Base-by-base conservation (phyloP, 1,140 invertebrate species). In the Musca vetustissima region DNA sequence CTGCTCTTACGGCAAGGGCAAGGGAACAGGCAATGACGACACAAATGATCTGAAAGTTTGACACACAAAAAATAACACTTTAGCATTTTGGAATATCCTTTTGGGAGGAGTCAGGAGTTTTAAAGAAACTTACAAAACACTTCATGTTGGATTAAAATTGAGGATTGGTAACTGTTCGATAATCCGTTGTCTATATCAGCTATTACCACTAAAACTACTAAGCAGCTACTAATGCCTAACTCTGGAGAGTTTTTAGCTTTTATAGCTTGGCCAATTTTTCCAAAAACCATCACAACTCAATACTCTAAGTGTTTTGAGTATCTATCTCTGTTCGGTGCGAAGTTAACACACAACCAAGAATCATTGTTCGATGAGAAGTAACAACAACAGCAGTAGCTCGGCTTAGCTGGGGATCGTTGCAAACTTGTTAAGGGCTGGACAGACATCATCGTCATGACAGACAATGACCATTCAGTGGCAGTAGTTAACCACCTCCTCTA, bases 81-180 rank as follows among this genome's bases (percentile, higher is more conserved):
- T 19, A 28, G 28, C 8, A 28, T 24, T n/a, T n/a, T n/a, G n/a
- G n/a, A n/a, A n/a, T n/a, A 65, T 69, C 68, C 68, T 65, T 69
- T 28, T 61, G 48, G 50, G 17, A 22, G 0, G n/a, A 53, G 8
- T 8, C 8, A 28, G 28, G 28, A 28, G 3, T 28, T 28, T 28
- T 8, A n/a, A n/a, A n/a, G n/a, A n/a, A n/a, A 70, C 69, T 70
- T 70, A 70, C 69, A 64, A 66, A 55, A 61, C 64, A 67, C 69
- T 70, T 70, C 69, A 70, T 70, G 47, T 70, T 53, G 59, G 22
- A 28, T 64, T 36, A 25, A 21, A 43, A 47, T 19, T n/a, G n/a
- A n/a, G n/a, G n/a, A 43, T 43, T 43, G 36, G 36, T 13, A 43
- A 43, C 24, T 47, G 28, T 14, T 67, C 3, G 3, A 28, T 4